Evolutionary conservation across 2,888 invertebrate species (phyloP).

Genomic region (Coleophora deauratella): DNA sequence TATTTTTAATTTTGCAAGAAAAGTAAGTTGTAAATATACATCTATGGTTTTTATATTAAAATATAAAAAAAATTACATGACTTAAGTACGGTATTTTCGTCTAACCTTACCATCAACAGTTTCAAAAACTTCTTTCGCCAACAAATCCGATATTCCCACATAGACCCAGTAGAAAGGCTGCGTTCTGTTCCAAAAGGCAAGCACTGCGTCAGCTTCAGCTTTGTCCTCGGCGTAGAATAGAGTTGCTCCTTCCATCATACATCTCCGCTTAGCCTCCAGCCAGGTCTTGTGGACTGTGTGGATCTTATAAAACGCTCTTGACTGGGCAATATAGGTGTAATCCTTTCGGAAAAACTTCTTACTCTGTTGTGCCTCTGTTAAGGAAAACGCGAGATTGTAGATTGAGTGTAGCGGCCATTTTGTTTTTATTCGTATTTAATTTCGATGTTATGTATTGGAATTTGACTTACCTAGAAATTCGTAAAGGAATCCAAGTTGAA

Average conservation of each 20-base stretch:
- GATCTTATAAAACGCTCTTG: slow-evolving; percentile 47
- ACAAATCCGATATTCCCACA: slow-evolving; percentile 37
- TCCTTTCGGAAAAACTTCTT: slow-evolving; percentile 46
- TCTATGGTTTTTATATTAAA: no score
- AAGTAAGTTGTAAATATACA: no score
- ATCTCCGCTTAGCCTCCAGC: slow-evolving; percentile 38
- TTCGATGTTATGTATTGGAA: no score
- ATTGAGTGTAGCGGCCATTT: no score
- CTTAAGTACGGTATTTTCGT: no score
- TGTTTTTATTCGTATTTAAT: no score
- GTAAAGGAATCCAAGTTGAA: no score
- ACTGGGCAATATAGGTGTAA: slow-evolving; percentile 35
- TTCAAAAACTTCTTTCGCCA: slow-evolving; percentile 38
- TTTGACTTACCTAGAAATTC: no score
- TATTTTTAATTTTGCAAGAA: no score
- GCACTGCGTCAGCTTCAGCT: slow-evolving; percentile 30
- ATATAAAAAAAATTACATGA: no score
- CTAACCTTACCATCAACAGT: slow-evolving; percentile 24
- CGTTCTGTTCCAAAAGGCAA: slow-evolving; percentile 26
- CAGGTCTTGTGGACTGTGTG: slow-evolving; percentile 39
- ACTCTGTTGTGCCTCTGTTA: slow-evolving; percentile 36
- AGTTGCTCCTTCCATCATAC: slow-evolving; percentile 39
- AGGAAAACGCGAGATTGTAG: neutral
- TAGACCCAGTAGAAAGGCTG: slow-evolving; percentile 25
- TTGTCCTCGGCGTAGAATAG: slow-evolving; percentile 43